These are phyloP conservation scores for Plusia festucae DNA, from an alignment of 2,888 invertebrate genomes.

Conservation along the genomic window DNA sequence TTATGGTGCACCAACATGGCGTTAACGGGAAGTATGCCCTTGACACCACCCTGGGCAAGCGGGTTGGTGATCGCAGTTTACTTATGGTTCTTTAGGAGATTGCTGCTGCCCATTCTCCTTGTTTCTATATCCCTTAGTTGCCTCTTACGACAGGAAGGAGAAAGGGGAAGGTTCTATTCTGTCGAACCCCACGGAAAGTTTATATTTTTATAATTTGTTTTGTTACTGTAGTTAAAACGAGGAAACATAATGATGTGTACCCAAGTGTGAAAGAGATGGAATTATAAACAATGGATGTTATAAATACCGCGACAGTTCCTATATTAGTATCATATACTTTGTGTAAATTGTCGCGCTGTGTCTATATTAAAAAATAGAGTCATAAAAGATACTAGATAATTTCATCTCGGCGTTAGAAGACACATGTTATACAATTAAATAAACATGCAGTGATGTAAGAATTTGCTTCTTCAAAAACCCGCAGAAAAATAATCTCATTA, in stretches of 20 bases:
- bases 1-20: no score
- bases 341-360: conserved; percentile 31
- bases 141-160: no score
- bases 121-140: no score
- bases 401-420: neutral
- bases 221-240: neutral
- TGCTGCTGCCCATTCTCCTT: no score
- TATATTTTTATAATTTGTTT: no score
- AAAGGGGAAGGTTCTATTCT: no score
- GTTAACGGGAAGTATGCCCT: no score
- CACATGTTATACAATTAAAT: conserved; percentile 3
- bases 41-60: no score
- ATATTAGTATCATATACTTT: conserved; percentile 10
- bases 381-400: neutral
- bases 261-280: conserved; percentile 5
- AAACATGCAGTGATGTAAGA: conserved; percentile 16
- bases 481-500: conserved; percentile 34
- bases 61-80: no score
- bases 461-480: conserved; percentile 23
- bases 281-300: conserved; percentile 3
- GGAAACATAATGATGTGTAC: neutral
- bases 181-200: no score
- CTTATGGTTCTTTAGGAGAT: no score
- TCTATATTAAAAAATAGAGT: conserved; percentile 18
- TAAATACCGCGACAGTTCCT: conserved; percentile 13